These are phyloP conservation scores for Oscheius sp. DNA, from an alignment of 1,140 invertebrate species.

Conservation along the genomic window DNA sequence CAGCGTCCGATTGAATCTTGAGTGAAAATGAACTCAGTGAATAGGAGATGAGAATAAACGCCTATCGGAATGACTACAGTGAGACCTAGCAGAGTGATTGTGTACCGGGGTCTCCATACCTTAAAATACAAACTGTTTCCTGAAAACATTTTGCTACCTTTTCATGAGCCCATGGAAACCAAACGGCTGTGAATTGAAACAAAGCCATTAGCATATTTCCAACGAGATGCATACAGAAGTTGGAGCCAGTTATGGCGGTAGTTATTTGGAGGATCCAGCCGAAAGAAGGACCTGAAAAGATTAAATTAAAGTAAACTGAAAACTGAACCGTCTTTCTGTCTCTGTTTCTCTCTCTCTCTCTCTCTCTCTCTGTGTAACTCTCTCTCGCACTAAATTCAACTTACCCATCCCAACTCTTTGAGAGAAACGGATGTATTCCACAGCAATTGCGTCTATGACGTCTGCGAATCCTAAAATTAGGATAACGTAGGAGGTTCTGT, in stretches of 20 bases:
- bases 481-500: background rate
- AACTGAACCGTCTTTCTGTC: too few species aligned
- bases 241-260: background rate
- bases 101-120: background rate
- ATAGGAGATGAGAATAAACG: background rate
- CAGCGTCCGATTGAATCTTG: background rate
- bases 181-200: constrained; percentile 2
- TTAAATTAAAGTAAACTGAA: too few species aligned
- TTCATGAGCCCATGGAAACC: too few species aligned
- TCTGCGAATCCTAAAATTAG: background rate
- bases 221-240: background rate
- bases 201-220: background rate
- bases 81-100: background rate
- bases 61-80: background rate
- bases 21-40: background rate
- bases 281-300: background rate
- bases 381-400: background rate
- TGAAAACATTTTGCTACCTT: too few species aligned
- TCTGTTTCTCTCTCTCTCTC: too few species aligned
- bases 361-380: too few species aligned
- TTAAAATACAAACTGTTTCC: background rate
- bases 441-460: background rate
- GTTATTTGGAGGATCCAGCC: background rate
- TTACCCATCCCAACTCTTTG: background rate
- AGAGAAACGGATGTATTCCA: background rate